Evolutionary conservation across 2,797 vertebrate genomes (phyloP).

Genomic region (Hirundo rustica): DNA sequence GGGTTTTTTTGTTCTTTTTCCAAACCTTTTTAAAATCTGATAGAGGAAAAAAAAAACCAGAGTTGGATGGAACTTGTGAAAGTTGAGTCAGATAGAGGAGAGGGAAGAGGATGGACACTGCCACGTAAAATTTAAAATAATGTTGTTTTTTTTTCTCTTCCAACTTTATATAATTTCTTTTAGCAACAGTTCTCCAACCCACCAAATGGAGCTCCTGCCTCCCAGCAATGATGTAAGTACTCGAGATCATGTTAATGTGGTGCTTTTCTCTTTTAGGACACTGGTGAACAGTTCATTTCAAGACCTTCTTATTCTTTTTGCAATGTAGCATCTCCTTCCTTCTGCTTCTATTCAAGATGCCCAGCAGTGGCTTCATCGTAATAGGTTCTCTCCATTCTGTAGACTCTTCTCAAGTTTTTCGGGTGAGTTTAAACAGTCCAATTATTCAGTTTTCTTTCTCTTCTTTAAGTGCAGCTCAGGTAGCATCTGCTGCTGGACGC

Average conservation of each 20-base stretch:
- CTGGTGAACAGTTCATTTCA: conserved; percentile 76
- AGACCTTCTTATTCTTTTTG: conserved; percentile 84
- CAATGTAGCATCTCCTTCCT: conserved; percentile 87
- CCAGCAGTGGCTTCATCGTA: conserved; percentile 92
- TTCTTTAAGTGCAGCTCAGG: not conserved
- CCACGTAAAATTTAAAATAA: conserved; percentile 41
- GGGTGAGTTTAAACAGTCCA: conserved; percentile 77
- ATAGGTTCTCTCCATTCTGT: conserved; percentile 92
- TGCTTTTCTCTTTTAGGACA: conserved; percentile 76
- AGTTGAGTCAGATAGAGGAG: not conserved
- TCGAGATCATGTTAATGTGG: conserved; percentile 62
- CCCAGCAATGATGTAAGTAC: conserved; percentile 89
- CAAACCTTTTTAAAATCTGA: not conserved
- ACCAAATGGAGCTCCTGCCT: conserved; percentile 83
- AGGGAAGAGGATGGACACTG: not conserved
- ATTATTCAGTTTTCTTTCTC: not conserved
- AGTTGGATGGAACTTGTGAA: not conserved
- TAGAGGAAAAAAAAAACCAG: not conserved
- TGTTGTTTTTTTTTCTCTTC: conserved; percentile 8
- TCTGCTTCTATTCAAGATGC: conserved; percentile 88
- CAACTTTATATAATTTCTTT: conserved; percentile 57
- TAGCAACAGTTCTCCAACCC: conserved; percentile 89
- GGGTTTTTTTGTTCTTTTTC: not conserved
- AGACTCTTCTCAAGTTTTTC: conserved; percentile 93
- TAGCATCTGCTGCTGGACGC: conserved; percentile 8